A percentile compares a stretch with the other conserved stretches of the same genome.
These are phyloP conservation scores for Etia nguti DNA, from an alignment of 2,113 vertebrate genomes.

Conservation along the genomic window DNA sequence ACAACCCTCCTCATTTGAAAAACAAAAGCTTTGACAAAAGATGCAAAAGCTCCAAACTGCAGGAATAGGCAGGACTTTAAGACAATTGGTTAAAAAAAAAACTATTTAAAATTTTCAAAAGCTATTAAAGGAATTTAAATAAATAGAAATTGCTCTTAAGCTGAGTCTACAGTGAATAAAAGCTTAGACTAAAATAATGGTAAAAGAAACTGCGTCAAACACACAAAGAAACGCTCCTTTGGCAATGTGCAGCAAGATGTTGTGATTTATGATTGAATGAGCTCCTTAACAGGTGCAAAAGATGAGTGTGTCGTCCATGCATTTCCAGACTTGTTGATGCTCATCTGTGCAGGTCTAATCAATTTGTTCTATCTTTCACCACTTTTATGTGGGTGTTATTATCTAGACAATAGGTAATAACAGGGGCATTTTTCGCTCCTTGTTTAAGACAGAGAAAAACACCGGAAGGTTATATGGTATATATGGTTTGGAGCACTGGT, in stretches of 20 bases:
- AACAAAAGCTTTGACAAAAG: conserved; percentile 60
- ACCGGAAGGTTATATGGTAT: background rate
- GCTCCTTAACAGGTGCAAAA: conserved; percentile 63
- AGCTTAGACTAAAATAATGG: background rate
- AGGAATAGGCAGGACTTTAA: conserved; percentile 49
- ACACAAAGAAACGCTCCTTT: background rate
- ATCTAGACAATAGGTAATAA: background rate
- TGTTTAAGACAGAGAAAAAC: background rate
- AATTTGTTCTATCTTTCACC: conserved; percentile 3
- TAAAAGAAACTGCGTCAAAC: background rate
- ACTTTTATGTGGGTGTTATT: background rate
- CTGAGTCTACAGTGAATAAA: background rate
- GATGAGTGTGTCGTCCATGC: conserved; percentile 27
- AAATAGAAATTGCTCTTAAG: background rate
- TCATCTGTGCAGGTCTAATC: background rate
- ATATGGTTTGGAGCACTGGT: background rate
- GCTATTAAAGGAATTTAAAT: background rate
- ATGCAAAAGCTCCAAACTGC: conserved; percentile 27
- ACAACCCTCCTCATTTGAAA: conserved; percentile 26
- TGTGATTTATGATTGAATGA: conserved; percentile 44
- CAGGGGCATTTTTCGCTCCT: background rate
- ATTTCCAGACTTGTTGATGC: conserved; percentile 25
- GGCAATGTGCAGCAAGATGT: background rate
- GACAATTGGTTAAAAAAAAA: background rate
- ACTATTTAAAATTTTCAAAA: rapidly evolving